Percentiles rank a stretch among this genome's conserved stretches.
These are phyloP conservation scores for Neolamprologus fasciatus DNA, from an alignment of 2,113 vertebrate genomes.

Conservation along the genomic window DNA sequence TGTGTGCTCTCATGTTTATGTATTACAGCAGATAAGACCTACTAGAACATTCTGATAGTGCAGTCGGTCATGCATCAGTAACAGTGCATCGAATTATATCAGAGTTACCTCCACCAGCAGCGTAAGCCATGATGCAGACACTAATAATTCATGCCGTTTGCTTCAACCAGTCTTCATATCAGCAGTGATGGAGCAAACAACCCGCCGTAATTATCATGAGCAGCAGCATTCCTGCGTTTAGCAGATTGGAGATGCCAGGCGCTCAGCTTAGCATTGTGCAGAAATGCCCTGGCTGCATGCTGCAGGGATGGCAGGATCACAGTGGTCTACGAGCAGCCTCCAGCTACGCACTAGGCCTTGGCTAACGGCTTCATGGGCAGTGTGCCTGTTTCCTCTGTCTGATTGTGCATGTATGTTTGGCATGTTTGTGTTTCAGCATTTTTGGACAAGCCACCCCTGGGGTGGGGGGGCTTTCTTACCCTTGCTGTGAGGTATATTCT, in stretches of 20 bases:
- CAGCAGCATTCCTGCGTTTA: conserved; percentile 36
- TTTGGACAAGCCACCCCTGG: background rate
- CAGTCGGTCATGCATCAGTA: conserved; percentile 43
- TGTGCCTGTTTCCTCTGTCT: conserved; percentile 19
- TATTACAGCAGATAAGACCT: conserved; percentile 23
- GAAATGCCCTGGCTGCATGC: conserved; percentile 35
- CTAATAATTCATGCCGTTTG: conserved; percentile 43
- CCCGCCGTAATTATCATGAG: conserved; percentile 26
- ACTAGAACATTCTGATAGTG: conserved; percentile 7
- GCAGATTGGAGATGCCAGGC: conserved; percentile 49
- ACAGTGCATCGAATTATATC: conserved; percentile 52
- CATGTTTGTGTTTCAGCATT: conserved; percentile 6
- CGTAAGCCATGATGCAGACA: background rate
- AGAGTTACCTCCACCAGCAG: conserved; percentile 36
- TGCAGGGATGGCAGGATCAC: conserved; percentile 39
- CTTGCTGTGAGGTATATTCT: conserved; percentile 44
- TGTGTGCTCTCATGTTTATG: conserved; percentile 43
- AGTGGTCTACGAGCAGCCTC: conserved; percentile 41
- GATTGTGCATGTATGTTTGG: conserved; percentile 22
- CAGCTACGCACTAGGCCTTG: conserved; percentile 33
- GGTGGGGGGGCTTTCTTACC: background rate
- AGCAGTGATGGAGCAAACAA: conserved; percentile 19
- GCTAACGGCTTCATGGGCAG: conserved; percentile 28
- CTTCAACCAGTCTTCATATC: conserved; percentile 26
- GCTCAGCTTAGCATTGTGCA: conserved; percentile 31